A percentile compares a stretch with the other conserved stretches of the same genome.
phyloP scores from a whole-genome alignment of 30 jellyfish, hydroid and myxozoan genomes.

The Chrysaora quinquecirrha region DNA sequence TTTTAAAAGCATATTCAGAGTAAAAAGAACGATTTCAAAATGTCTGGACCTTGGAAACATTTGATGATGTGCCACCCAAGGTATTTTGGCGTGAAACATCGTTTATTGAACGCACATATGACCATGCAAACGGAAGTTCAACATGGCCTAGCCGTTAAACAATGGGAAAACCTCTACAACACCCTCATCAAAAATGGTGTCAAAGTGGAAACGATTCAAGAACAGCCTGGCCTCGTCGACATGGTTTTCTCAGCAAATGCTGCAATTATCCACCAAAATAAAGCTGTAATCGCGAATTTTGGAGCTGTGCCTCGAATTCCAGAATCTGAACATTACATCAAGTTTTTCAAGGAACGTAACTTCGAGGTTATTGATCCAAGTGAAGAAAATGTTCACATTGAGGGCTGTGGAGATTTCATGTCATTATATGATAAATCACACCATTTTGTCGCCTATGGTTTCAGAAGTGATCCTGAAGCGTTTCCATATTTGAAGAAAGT shows the following conservation, averaged over 20 bases:
- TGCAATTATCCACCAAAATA: constrained; percentile 47
- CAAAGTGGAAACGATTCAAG: constrained; percentile 52
- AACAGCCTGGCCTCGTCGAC: constrained; percentile 58
- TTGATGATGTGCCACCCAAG: constrained; percentile 66
- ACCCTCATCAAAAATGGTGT: constrained; percentile 46
- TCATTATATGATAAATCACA: constrained; percentile 64
- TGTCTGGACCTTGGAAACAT: constrained; percentile 71
- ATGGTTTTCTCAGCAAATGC: constrained; percentile 74
- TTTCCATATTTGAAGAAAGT: constrained; percentile 54
- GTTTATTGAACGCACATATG: constrained; percentile 65
- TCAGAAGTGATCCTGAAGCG: constrained; percentile 67
- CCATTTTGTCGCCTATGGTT: constrained; percentile 64
- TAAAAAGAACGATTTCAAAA: not conserved
- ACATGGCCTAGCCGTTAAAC: constrained; percentile 24
- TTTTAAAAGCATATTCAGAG: not conserved
- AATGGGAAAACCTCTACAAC: constrained; percentile 55
- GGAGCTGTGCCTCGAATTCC: constrained; percentile 71
- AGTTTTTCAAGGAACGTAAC: constrained; percentile 65
- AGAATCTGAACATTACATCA: constrained; percentile 51
- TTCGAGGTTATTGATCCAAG: constrained; percentile 70
- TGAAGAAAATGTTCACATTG: constrained; percentile 63
- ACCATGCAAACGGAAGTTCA: constrained; percentile 47
- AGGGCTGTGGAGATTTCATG: constrained; percentile 77
- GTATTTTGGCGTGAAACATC: constrained; percentile 49
- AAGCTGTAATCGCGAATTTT: constrained; percentile 58